Evolutionary conservation across 2,797 vertebrate species (phyloP), one percentile per base, ranked within the genome.

Genomic region (Poeciliopsis infans): DNA sequence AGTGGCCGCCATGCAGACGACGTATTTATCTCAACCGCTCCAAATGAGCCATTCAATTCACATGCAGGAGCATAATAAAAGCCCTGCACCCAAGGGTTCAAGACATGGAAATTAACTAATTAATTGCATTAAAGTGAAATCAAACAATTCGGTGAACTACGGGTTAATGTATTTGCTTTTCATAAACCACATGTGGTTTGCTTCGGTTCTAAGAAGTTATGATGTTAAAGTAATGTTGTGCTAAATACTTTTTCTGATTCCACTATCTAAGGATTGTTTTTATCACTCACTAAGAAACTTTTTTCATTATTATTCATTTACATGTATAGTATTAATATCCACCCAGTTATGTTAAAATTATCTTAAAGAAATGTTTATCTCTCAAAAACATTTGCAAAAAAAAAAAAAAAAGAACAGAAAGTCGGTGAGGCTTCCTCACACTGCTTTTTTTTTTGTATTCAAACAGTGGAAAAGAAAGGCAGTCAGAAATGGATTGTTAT

Each of bases 401-500:
- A 51, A 49, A 47, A 46, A 15, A 77, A 81, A 87, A 83, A 53
- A 80, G 31, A 76, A 79, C 86, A 80, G 15, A 18, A 78, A 31
- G 59, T 75, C 46, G 78, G 78, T 49, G 78, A 82, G 85, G 80
- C 83, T 83, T 89, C 82, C 79, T 79, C 61, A 46, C 80, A 72
- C 84, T 72, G 79, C 69, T 7, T 51, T 20, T 7, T 51, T 20
- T 70, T 87, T 83, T 83, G 86, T 77, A 89, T 93, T 94, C 87
- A 92, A 94, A 93, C 91, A 91, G 92, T 94, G 89, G 91, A 93
- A 93, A 93, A 93, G 89, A 90, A 20, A 86, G 81, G 87, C 90
- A 91, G 91, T 92, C 93, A 90, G 92, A 93, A 92, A 91, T 88
- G 92, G 92, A 95, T 96, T 96, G 96, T 96, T 96, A 95, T 96